Percentiles rank a stretch among this genome's conserved stretches.
These are phyloP conservation scores for Florisuga fusca DNA, from an alignment of 2,797 vertebrate genomes.

Conservation along the genomic window DNA sequence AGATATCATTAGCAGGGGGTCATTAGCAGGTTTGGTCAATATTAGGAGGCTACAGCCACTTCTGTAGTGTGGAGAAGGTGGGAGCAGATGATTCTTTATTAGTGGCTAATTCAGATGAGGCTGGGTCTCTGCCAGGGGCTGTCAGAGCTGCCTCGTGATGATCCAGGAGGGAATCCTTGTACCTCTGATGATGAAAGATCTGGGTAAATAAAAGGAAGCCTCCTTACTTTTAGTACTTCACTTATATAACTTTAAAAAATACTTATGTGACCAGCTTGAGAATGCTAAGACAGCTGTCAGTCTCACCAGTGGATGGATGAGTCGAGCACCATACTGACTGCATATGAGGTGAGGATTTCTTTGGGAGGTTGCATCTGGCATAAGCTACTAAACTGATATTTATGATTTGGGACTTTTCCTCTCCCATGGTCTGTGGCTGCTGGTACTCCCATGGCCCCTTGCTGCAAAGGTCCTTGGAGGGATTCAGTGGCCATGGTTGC, in stretches of 20 bases:
- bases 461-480: neutral
- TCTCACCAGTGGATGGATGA: neutral
- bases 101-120: neutral
- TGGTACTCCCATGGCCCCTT: neutral
- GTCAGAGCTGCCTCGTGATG: neutral
- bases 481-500: neutral
- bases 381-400: neutral
- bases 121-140: neutral
- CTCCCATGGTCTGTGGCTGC: neutral
- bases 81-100: conserved; percentile 6
- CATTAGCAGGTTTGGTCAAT: conserved; percentile 37
- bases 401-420: neutral
- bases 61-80: neutral
- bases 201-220: neutral
- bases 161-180: neutral
- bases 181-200: conserved; percentile 2
- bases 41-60: neutral
- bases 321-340: neutral
- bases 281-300: neutral
- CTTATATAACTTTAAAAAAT: neutral
- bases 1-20: conserved; percentile 42
- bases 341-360: neutral
- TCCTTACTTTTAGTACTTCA: neutral
- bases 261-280: neutral
- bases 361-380: neutral